A percentile compares a stretch with the other conserved stretches of the same genome.
Evolutionary conservation across 2,888 invertebrate genomes (phyloP).

Genomic region (Tiliacea aurago): DNA sequence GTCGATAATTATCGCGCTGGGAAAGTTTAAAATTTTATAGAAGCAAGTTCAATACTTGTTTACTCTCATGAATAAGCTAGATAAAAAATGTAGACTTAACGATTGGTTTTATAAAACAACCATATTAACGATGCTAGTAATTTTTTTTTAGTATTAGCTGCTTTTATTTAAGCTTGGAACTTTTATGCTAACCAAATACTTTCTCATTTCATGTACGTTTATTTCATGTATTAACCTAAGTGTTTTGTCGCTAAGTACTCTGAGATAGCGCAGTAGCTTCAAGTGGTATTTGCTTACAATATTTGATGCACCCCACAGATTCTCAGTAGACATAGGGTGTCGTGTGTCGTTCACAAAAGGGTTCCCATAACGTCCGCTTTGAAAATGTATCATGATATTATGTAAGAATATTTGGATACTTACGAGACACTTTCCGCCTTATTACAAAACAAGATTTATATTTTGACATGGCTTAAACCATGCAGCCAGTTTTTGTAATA

Average conservation of each 20-base stretch:
- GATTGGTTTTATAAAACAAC: neutral
- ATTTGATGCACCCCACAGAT: constrained; percentile 7
- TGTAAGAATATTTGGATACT: neutral
- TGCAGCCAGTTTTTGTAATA: no score
- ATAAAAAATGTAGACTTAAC: neutral
- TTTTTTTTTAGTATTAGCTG: neutral
- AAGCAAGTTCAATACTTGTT: neutral
- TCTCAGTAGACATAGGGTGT: neutral
- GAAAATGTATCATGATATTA: neutral
- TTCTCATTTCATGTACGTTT: neutral
- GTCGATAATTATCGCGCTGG: constrained; percentile 14
- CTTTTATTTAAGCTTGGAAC: neutral
- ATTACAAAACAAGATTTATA: no score
- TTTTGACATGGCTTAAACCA: no score
- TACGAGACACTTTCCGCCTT: no score
- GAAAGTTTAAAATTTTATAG: neutral
- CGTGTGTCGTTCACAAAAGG: neutral
- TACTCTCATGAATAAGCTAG: neutral
- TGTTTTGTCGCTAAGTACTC: constrained; percentile 14
- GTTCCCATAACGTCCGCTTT: neutral
- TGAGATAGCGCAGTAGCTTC: neutral
- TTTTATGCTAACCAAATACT: neutral
- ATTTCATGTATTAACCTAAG: neutral
- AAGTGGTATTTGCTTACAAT: constrained; percentile 6
- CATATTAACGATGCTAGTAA: no score